These are phyloP conservation scores for Xylota segnis DNA, from an alignment of 2,888 invertebrate genomes.

Conservation along the genomic window DNA sequence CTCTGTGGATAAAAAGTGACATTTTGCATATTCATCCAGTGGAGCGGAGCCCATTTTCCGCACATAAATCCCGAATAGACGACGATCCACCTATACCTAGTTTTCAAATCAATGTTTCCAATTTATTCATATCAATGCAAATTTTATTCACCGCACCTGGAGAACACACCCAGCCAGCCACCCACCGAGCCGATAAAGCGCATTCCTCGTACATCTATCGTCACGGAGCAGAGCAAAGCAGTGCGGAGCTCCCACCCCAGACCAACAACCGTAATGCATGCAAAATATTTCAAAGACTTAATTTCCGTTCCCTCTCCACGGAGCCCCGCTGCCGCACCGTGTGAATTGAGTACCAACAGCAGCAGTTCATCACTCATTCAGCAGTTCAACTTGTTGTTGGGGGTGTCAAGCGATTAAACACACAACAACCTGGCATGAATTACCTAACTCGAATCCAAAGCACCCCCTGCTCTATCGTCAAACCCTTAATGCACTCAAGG, in stretches of 20 bases:
- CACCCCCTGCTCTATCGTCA: slow-evolving; percentile 29
- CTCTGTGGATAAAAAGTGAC: slow-evolving; percentile 3
- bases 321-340: background rate
- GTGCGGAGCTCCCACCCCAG: background rate
- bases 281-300: slow-evolving; percentile 76
- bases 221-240: background rate
- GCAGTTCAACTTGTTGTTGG: slow-evolving; percentile 73
- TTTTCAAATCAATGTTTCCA: slow-evolving; percentile 72
- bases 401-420: slow-evolving; percentile 76
- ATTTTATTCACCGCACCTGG: slow-evolving; percentile 75
- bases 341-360: slow-evolving; percentile 27
- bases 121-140: slow-evolving; percentile 77
- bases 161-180: slow-evolving; percentile 10
- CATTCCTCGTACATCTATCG: slow-evolving; percentile 28
- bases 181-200: background rate
- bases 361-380: slow-evolving; percentile 74
- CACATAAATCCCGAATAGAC: slow-evolving; percentile 68
- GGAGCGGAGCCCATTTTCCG: slow-evolving; percentile 58
- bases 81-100: slow-evolving; percentile 15
- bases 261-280: slow-evolving; percentile 54
- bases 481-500: slow-evolving; percentile 41
- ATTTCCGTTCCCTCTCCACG: slow-evolving; percentile 65
- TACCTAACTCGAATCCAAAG: slow-evolving; percentile 70
- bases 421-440: slow-evolving; percentile 73
- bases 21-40: slow-evolving; percentile 44